phyloP scores from a whole-genome alignment of 2,888 invertebrate genomes.

The Agapostemon virescens region DNA sequence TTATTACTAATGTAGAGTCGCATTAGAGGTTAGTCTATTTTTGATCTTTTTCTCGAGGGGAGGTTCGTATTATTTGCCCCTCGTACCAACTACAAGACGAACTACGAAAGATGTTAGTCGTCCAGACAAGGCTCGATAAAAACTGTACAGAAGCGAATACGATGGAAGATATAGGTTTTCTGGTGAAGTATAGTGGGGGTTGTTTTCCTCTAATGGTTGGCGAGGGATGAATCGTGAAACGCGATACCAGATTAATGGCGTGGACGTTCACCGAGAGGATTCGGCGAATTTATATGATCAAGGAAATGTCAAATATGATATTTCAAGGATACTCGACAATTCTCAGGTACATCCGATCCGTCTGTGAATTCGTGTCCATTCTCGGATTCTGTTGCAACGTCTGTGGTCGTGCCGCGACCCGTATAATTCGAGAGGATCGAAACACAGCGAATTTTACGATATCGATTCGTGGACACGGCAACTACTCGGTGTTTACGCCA shows the following conservation, averaged over 20 bases:
- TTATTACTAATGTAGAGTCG: no score
- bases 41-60: no score
- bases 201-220: no score
- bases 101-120: no score
- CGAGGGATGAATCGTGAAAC: no score
- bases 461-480: background rate
- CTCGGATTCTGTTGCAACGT: background rate
- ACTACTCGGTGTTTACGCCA: constrained; percentile 24
- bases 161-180: no score
- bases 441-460: constrained; percentile 47
- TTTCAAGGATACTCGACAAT: background rate
- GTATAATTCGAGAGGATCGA: constrained; percentile 4
- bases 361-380: background rate
- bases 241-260: background rate
- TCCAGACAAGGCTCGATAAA: no score
- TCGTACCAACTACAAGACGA: no score
- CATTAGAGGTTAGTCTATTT: no score
- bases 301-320: background rate
- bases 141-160: no score
- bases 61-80: no score
- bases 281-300: background rate
- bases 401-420: constrained; percentile 5
- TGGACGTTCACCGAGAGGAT: background rate
- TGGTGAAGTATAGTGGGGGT: no score
- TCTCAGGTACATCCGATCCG: background rate